Evolutionary conservation across 2,113 vertebrate genomes (phyloP).

Genomic region (Empidonax traillii): DNA sequence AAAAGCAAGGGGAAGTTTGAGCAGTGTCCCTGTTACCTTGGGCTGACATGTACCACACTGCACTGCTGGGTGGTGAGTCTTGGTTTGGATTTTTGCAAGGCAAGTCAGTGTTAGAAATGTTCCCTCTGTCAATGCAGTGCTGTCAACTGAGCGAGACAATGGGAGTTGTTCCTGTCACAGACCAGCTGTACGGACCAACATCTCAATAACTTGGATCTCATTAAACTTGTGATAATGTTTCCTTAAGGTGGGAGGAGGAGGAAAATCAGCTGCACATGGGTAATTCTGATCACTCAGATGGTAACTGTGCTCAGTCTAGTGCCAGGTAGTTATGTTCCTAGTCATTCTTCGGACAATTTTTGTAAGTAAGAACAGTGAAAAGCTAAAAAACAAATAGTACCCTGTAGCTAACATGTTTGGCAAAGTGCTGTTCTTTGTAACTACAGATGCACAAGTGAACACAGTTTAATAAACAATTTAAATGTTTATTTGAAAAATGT

Average conservation of each 20-base stretch:
- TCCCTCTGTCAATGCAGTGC: not conserved
- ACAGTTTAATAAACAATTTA: conserved; percentile 30
- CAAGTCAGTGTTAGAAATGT: not conserved
- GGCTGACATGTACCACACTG: rapidly evolving
- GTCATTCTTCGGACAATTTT: not conserved
- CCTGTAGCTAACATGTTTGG: not conserved
- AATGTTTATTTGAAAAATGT: conserved; percentile 57
- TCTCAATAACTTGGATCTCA: not conserved
- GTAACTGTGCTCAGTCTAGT: not conserved
- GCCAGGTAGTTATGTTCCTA: not conserved
- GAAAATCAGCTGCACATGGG: not conserved
- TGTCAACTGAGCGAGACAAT: not conserved
- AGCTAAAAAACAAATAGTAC: not conserved
- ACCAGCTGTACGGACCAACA: not conserved
- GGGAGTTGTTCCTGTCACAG: not conserved
- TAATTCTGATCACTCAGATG: not conserved
- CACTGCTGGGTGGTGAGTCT: not conserved
- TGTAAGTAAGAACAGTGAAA: not conserved
- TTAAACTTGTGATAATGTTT: not conserved
- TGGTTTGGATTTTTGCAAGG: not conserved
- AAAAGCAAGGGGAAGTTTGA: not conserved
- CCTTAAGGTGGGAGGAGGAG: not conserved
- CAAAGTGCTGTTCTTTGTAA: not conserved
- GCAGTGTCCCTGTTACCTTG: not conserved
- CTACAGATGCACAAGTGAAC: not conserved